phyloP scores from a whole-genome alignment of 2,888 invertebrate genomes.

The Meteorus colon region DNA sequence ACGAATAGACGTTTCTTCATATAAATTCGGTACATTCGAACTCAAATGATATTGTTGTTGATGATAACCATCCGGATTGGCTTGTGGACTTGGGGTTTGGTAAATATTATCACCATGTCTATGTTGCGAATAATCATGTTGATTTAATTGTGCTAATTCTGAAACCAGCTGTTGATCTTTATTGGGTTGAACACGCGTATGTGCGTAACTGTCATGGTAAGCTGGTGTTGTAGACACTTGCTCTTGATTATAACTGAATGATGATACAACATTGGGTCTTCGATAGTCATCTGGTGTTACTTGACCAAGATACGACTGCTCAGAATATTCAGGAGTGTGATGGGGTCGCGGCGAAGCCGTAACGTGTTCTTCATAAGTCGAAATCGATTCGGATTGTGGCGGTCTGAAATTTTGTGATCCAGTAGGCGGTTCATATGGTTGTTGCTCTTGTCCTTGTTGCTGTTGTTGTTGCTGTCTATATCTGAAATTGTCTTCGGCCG shows the following conservation, averaged over 20 bases:
- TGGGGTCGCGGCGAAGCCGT: constrained; percentile 52
- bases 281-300: constrained; percentile 47
- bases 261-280: constrained; percentile 55
- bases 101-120: constrained; percentile 48
- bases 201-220: constrained; percentile 52
- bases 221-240: constrained; percentile 56
- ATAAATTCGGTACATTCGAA: constrained; percentile 47
- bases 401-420: constrained; percentile 32
- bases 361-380: constrained; percentile 55
- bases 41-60: constrained; percentile 54
- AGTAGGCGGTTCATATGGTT: constrained; percentile 43
- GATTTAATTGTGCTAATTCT: constrained; percentile 49
- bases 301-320: constrained; percentile 13
- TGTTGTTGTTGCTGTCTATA: constrained; percentile 48
- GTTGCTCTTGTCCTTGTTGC: constrained; percentile 38
- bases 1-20: constrained; percentile 44
- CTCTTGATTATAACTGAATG: constrained; percentile 53
- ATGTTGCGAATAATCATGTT: constrained; percentile 49
- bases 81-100: constrained; percentile 48
- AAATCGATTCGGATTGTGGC: constrained; percentile 36
- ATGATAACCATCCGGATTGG: constrained; percentile 35
- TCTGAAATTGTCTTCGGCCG: constrained; percentile 52
- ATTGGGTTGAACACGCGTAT: constrained; percentile 49
- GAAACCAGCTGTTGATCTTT: constrained; percentile 49
- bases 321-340: constrained; percentile 27